Evolutionary conservation across 2,797 vertebrate genomes (phyloP).

Genomic region (Poeciliopsis infans): DNA sequence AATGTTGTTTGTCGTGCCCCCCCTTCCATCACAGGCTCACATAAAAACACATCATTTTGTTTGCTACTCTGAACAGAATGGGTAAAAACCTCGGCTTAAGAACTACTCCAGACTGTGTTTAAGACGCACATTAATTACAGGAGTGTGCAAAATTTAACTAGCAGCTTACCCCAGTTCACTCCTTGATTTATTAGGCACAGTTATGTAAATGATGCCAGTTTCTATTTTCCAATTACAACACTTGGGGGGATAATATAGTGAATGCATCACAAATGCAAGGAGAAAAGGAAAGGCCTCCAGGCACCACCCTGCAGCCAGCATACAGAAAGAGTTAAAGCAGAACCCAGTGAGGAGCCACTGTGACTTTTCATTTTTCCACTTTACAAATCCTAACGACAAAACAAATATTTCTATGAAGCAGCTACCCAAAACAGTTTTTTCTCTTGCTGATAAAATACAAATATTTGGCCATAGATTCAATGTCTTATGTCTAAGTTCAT

Average conservation of each 20-base stretch:
- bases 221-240: conserved; percentile 52
- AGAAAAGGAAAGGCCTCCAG: not conserved
- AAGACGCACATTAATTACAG: conserved; percentile 39
- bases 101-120: conserved; percentile 25
- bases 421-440: not conserved
- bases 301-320: not conserved
- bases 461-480: not conserved
- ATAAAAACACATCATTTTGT: not conserved
- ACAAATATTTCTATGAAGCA: not conserved
- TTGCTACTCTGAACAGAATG: not conserved
- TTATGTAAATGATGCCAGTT: conserved; percentile 54
- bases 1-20: conserved; percentile 26
- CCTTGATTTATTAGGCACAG: conserved; percentile 54
- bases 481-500: not conserved
- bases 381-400: not conserved
- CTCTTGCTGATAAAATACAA: not conserved
- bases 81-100: conserved; percentile 20
- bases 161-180: conserved; percentile 28
- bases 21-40: not conserved
- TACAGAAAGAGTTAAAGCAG: not conserved
- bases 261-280: conserved; percentile 17
- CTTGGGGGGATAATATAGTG: conserved; percentile 35
- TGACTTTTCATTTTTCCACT: not conserved
- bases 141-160: conserved; percentile 35
- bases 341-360: not conserved